These are phyloP conservation scores for Artibeus jamaicensis DNA, from an alignment of 2,797 vertebrate species.

Conservation along the genomic window DNA sequence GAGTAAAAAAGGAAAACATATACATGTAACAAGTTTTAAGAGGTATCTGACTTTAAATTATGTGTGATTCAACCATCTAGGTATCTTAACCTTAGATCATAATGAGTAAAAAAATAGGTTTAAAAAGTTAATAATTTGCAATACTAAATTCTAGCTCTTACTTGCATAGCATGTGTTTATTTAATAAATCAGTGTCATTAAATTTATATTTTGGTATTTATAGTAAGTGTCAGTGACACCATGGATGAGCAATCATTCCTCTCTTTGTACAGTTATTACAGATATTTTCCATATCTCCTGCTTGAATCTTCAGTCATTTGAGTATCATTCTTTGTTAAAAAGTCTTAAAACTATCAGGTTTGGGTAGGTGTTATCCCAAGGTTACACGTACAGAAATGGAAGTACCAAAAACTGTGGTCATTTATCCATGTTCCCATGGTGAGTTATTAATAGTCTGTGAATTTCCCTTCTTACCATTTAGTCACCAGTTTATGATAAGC, in stretches of 20 bases:
- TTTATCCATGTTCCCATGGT: not conserved
- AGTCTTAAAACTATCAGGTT: not conserved
- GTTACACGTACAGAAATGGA: not conserved
- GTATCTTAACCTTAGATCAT: not conserved
- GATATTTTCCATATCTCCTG: not conserved
- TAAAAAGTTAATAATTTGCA: not conserved
- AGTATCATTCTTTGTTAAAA: conserved; percentile 32
- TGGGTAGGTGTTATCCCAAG: not conserved
- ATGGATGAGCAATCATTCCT: not conserved
- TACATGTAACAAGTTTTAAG: not conserved
- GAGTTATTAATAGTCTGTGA: conserved; percentile 27
- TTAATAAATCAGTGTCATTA: not conserved
- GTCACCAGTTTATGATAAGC: conserved; percentile 51
- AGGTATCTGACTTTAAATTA: not conserved
- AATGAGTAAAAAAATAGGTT: not conserved
- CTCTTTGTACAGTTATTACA: not conserved
- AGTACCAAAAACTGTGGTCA: not conserved
- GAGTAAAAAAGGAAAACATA: not conserved
- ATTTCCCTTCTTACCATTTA: conserved; percentile 26
- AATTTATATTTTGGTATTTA: not conserved
- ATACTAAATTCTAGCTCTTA: not conserved
- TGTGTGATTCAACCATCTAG: not conserved
- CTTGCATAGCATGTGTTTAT: not conserved
- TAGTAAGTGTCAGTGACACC: not conserved
- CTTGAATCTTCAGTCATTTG: not conserved